phyloP scores from a whole-genome alignment of 2,797 vertebrate species.

The Dendrocincla fuliginosa region DNA sequence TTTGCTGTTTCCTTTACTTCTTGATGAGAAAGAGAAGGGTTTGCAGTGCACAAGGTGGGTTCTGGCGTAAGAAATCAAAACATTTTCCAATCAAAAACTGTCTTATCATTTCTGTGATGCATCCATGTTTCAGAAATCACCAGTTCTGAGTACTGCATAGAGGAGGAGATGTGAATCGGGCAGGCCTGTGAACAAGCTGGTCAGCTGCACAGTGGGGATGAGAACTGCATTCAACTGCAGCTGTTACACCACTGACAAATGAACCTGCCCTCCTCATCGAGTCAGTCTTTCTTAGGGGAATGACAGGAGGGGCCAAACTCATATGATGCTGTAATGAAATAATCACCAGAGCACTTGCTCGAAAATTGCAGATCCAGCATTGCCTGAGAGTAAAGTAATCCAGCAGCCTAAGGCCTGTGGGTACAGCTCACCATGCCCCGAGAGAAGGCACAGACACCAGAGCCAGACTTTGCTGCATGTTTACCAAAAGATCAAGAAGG shows the following conservation, averaged over 20 bases:
- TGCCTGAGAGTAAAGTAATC: neutral
- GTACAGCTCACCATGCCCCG: neutral
- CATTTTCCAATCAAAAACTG: neutral
- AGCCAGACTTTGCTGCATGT: neutral
- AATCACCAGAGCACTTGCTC: neutral
- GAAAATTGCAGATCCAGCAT: neutral
- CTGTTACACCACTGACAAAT: conserved; percentile 36
- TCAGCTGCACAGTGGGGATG: neutral
- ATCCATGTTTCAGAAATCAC: neutral
- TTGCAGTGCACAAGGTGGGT: neutral
- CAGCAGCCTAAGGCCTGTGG: neutral
- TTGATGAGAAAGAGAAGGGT: neutral
- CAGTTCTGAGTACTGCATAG: neutral
- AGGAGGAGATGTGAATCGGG: neutral
- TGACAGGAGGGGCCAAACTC: neutral
- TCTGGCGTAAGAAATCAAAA: neutral
- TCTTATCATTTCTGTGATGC: neutral
- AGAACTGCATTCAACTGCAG: conserved; percentile 32
- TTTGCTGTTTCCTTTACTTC: neutral
- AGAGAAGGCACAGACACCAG: neutral
- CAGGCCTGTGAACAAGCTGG: neutral
- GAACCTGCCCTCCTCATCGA: neutral
- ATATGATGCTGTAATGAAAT: neutral
- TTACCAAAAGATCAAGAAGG: neutral
- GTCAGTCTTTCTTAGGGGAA: neutral